These are phyloP conservation scores for Styela plicata DNA, from an alignment of 23 tunicate genomes.

Conservation along the genomic window DNA sequence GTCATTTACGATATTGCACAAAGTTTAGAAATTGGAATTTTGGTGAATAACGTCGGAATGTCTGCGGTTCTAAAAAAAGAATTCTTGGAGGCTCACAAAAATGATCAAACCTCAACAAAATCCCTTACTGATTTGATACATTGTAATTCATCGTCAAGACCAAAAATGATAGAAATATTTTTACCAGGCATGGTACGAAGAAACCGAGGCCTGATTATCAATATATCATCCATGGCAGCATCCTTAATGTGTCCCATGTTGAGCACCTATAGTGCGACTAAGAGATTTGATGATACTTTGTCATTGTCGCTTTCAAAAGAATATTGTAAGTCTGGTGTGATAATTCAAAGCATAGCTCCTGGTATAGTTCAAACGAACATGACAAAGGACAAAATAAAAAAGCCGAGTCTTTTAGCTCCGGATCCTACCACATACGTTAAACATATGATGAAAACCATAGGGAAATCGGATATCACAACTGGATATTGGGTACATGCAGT, in stretches of 20 bases:
- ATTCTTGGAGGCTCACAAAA: not conserved
- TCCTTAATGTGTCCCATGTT: conserved; percentile 42
- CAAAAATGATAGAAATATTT: conserved; percentile 52
- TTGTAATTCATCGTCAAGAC: conserved; percentile 35
- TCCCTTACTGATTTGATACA: conserved; percentile 19
- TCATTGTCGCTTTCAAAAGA: conserved; percentile 37
- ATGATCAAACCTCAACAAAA: not conserved
- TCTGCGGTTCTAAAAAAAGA: conserved; percentile 8
- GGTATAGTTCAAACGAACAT: conserved; percentile 51
- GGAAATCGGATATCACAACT: conserved; percentile 29
- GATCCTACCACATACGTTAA: conserved; percentile 36
- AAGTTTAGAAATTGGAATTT: conserved; percentile 48
- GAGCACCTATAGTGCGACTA: conserved; percentile 57
- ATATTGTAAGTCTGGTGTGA: conserved; percentile 44
- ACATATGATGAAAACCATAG: conserved; percentile 54
- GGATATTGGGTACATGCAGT: conserved; percentile 68
- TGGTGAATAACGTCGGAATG: conserved; percentile 73
- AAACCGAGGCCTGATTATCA: conserved; percentile 58
- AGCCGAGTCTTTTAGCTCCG: conserved; percentile 42
- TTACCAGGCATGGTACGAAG: conserved; percentile 43
- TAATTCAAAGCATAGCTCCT: conserved; percentile 55
- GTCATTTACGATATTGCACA: conserved; percentile 18
- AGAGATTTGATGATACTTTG: conserved; percentile 54
- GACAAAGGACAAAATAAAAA: conserved; percentile 37
- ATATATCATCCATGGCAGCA: conserved; percentile 62